These are phyloP conservation scores for Tragelaphus oryx DNA, from an alignment of 2,797 vertebrate genomes.

Conservation along the genomic window DNA sequence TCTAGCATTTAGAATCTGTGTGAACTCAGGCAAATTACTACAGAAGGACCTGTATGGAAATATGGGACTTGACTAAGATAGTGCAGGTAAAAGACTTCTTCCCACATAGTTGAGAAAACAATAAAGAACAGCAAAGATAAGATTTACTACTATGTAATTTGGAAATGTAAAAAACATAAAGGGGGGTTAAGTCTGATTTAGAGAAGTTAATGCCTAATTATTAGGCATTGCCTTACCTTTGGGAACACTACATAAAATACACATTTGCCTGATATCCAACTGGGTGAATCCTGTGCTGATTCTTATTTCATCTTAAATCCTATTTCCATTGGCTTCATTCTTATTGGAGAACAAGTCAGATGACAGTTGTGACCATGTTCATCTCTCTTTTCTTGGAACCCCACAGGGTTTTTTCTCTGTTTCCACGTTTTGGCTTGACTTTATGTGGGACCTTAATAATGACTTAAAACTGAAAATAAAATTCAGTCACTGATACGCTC, in stretches of 20 bases:
- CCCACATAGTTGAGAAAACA: neutral
- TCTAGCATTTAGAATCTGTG: neutral
- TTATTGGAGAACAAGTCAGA: neutral
- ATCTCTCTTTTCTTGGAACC: neutral
- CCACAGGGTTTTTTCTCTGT: neutral
- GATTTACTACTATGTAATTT: neutral
- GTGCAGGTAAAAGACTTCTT: neutral
- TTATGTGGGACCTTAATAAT: neutral
- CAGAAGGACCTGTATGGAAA: neutral
- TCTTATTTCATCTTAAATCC: neutral
- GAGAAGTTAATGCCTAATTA: neutral
- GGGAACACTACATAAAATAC: neutral
- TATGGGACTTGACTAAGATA: neutral
- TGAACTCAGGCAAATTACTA: neutral
- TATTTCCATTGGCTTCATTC: neutral
- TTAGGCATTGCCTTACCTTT: neutral
- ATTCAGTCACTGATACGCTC: neutral
- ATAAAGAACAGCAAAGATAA: neutral
- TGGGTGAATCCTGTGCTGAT: neutral
- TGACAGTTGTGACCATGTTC: neutral
- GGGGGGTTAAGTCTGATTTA: neutral
- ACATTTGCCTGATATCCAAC: neutral
- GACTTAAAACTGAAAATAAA: constrained; percentile 31
- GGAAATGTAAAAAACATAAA: neutral
- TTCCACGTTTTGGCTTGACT: neutral